phyloP scores from a whole-genome alignment of 2,113 vertebrate genomes.

The Oncorhynchus nerka region DNA sequence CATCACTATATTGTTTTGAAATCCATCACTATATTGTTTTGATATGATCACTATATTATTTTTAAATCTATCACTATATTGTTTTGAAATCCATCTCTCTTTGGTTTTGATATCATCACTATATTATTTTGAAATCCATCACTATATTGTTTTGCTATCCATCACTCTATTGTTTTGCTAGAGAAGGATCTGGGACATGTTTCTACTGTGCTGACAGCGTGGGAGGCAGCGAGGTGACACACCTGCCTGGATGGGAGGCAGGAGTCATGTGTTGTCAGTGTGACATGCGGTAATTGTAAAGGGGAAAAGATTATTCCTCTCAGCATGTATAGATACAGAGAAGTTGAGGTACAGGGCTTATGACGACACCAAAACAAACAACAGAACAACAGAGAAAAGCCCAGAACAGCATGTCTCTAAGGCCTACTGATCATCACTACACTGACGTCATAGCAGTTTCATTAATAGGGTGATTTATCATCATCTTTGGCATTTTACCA shows the following conservation, averaged over 20 bases:
- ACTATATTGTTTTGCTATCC: too few species aligned
- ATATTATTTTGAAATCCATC: too few species aligned
- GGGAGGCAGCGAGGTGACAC: constrained; percentile 1
- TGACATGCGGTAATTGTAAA: not conserved
- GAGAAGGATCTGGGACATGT: not conserved
- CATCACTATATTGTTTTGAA: too few species aligned
- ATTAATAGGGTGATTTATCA: constrained; percentile 39
- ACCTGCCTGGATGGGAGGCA: not conserved
- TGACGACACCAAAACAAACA: too few species aligned
- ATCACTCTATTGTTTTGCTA: too few species aligned
- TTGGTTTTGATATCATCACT: not conserved
- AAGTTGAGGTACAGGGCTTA: too few species aligned
- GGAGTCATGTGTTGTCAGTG: not conserved
- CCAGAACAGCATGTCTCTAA: not conserved
- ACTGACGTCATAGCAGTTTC: constrained; percentile 1
- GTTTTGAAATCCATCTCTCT: too few species aligned
- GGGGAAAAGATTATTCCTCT: not conserved
- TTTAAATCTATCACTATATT: too few species aligned
- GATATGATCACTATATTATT: too few species aligned
- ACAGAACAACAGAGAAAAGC: not conserved
- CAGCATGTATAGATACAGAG: not conserved
- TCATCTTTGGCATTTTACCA: constrained; percentile 36
- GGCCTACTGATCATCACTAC: constrained; percentile 12
- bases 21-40: too few species aligned
- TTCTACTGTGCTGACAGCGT: not conserved